Percentiles rank a stretch among this genome's conserved stretches.
Conservation (phyloP, 2,113 vertebrate species). For the Phocoena phocoena region DNA sequence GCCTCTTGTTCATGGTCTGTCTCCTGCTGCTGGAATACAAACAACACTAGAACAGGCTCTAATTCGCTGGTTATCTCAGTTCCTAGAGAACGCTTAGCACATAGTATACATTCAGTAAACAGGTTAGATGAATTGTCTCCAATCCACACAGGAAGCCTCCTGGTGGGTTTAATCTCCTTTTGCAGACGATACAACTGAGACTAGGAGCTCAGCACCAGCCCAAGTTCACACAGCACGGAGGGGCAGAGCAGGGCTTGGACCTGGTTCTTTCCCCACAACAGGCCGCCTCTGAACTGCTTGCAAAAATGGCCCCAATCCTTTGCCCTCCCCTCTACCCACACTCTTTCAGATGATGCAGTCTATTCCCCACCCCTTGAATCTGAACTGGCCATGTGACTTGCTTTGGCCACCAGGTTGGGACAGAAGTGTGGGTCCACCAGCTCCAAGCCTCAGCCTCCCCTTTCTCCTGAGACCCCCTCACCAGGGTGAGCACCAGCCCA, state of each 20-base stretch:
- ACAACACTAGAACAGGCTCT: background rate
- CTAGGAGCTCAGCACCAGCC: background rate
- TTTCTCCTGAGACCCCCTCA: background rate
- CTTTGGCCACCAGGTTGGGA: background rate
- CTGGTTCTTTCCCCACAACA: background rate
- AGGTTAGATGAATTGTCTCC: too few relatives aligned
- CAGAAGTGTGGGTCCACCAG: background rate
- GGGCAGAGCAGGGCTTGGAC: fast-evolving
- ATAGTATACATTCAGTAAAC: fast-evolving
- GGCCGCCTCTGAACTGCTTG: background rate
- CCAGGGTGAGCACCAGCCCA: background rate
- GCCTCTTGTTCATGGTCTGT: background rate
- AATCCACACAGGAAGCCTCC: background rate
- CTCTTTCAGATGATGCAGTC: background rate
- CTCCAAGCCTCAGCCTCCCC: background rate
- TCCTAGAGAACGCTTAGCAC: background rate
- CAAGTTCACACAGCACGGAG: background rate
- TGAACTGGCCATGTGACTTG: background rate
- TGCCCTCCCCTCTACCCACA: background rate
- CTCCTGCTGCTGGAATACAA: background rate
- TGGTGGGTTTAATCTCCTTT: fast-evolving
- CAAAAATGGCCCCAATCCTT: background rate
- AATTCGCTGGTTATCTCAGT: background rate
- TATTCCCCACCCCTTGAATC: background rate
- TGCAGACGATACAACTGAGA: background rate